Conservation (phyloP, 2,888 invertebrate species). For the Mimas tiliae region DNA sequence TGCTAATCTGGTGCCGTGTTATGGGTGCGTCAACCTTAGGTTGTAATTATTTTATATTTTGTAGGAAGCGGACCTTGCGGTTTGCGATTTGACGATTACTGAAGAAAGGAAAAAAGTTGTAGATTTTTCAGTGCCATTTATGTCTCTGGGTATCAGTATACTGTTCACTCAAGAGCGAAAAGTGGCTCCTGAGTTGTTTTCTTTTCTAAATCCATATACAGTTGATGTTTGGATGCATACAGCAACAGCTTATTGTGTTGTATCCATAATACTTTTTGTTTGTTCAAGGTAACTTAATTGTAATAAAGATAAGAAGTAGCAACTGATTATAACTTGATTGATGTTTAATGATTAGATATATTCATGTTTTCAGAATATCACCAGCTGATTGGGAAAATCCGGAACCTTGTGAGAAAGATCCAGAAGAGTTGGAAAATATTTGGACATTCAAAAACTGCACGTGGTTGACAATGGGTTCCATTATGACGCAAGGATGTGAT, state of each 20-base stretch:
- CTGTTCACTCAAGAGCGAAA: conserved; percentile 91
- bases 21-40: not conserved
- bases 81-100: conserved; percentile 94
- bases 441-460: conserved; percentile 94
- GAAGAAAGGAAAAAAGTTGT: conserved; percentile 94
- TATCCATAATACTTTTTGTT: conserved; percentile 92
- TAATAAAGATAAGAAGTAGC: conserved; percentile 1
- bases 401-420: conserved; percentile 93
- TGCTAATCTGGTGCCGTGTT: too few species aligned
- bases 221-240: conserved; percentile 95
- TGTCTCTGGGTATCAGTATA: conserved; percentile 97
- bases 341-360: not conserved
- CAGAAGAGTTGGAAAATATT: conserved; percentile 94
- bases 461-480: conserved; percentile 96
- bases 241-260: conserved; percentile 92
- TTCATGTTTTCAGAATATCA: conserved; percentile 86
- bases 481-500: conserved; percentile 97
- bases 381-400: conserved; percentile 98
- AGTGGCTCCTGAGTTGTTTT: conserved; percentile 91
- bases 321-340: not conserved
- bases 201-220: conserved; percentile 94
- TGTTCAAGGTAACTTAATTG: conserved; percentile 87
- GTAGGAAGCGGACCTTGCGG: conserved; percentile 73
- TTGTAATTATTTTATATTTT: conserved; percentile 28
- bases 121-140: conserved; percentile 98